Evolutionary conservation across 2,888 invertebrate genomes (phyloP), one percentile per base, ranked within the genome.

Genomic region (Galerucella pusilla): DNA sequence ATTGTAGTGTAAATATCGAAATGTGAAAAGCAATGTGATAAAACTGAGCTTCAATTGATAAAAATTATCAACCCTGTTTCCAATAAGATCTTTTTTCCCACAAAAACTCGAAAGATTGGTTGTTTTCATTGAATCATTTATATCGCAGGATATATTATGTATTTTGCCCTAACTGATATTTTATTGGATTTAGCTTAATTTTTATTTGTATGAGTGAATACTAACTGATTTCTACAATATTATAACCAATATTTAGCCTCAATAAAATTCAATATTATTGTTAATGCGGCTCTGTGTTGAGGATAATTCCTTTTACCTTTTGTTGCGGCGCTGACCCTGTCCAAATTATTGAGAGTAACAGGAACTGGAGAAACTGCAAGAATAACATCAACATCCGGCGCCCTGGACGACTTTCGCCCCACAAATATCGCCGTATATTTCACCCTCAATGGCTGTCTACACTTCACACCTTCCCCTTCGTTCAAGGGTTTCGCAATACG

Each of bases 331-430:
- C 86, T 87, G 74, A 88, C 85, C 76, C 86, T 84, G 81, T 88
- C 88, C 84, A 88, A 83, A 82, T 88, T 88, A 71, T 83, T 84
- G 69, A 88, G 83, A 64, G 88, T 88, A 79, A 88, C 87, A 68
- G 88, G 86, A 77, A 88, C 84, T 59, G 88, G 88, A 75, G 84
- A 84, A 79, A 87, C 80, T 70, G 82, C 84, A 74, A 88, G 85
- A 74, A 85, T 80, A 54, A 88, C 83, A 80, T 86, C 85, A 78
- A 80, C 82, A 77, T 84, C 83, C 68, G 81, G 79, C 16, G 78
- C 73, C 76, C 81, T 82, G 77, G 80, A 80, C 10, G 76, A 80
- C 78, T 84, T 85, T 75, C 82, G 79, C 20, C 86, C 88, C 52
- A 87, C 83, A 81, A 88, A 88, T 79, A 88, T 87, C 25, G 87